Conservation (phyloP, 2,888 invertebrate species). For the Ochropleura leucogaster region DNA sequence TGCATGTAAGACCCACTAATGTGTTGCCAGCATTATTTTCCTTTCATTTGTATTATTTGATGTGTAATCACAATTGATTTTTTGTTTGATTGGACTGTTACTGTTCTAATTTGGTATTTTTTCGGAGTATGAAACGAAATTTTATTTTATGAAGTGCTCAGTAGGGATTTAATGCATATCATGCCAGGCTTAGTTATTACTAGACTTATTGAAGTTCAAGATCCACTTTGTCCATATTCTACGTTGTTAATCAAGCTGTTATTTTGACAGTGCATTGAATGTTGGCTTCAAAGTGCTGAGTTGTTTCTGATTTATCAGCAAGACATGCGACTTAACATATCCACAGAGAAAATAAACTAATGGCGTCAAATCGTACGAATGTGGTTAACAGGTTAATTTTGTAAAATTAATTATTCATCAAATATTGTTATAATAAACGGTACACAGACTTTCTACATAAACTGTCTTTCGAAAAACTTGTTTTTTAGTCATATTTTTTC, state of each 20-base stretch:
- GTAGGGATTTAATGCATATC: background rate
- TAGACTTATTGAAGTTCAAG: background rate
- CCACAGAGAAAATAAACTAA: no score
- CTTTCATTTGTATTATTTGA: slow-evolving; percentile 46
- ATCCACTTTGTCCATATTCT: no score
- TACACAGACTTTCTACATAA: background rate
- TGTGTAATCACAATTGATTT: slow-evolving; percentile 24
- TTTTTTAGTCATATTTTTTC: background rate
- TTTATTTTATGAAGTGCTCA: background rate
- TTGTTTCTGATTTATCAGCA: no score
- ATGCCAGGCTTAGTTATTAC: background rate
- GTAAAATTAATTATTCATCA: no score
- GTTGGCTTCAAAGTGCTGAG: no score
- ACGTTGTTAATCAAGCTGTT: no score
- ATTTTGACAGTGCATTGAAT: no score
- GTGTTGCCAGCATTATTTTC: slow-evolving; percentile 47
- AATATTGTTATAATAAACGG: no score
- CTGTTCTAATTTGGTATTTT: background rate
- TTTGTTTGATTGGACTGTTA: slow-evolving; percentile 9
- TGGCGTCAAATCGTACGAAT: no score
- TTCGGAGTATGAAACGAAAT: background rate
- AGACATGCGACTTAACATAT: no score
- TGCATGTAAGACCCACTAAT: slow-evolving; percentile 54
- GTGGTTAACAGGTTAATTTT: no score
- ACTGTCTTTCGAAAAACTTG: background rate